These are phyloP conservation scores for Pteropus alecto DNA, from an alignment of 2,113 vertebrate genomes.

Conservation along the genomic window DNA sequence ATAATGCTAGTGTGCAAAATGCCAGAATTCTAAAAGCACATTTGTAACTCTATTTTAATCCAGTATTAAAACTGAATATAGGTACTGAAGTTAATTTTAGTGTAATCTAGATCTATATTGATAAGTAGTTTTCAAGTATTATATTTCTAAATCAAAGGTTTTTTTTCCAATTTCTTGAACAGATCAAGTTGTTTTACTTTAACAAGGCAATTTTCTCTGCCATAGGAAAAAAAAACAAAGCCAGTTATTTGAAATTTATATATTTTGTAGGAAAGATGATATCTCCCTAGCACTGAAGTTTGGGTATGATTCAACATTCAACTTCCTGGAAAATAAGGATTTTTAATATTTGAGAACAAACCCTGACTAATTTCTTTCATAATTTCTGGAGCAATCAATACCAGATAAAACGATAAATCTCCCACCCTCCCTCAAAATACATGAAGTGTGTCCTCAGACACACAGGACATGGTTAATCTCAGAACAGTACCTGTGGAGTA, in stretches of 20 bases:
- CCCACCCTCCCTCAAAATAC: background rate
- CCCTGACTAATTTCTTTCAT: background rate
- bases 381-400: background rate
- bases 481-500: background rate
- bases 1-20: background rate
- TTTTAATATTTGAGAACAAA: background rate
- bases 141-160: constrained; percentile 5
- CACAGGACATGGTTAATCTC: fast-evolving
- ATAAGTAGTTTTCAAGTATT: background rate
- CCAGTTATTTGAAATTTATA: background rate
- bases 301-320: background rate
- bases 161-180: background rate
- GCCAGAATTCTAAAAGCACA: background rate
- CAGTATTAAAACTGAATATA: background rate
- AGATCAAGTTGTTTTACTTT: background rate
- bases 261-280: background rate
- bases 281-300: background rate
- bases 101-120: background rate
- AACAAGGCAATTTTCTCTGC: background rate
- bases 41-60: constrained; percentile 22
- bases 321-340: background rate
- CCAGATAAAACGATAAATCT: background rate
- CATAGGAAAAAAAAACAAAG: background rate
- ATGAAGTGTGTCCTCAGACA: background rate
- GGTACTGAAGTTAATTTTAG: background rate